A percentile compares a stretch with the other conserved stretches of the same genome.
Conservation (phyloP, 2,888 invertebrate genomes). For the Caenorhabditis zanzibari region DNA sequence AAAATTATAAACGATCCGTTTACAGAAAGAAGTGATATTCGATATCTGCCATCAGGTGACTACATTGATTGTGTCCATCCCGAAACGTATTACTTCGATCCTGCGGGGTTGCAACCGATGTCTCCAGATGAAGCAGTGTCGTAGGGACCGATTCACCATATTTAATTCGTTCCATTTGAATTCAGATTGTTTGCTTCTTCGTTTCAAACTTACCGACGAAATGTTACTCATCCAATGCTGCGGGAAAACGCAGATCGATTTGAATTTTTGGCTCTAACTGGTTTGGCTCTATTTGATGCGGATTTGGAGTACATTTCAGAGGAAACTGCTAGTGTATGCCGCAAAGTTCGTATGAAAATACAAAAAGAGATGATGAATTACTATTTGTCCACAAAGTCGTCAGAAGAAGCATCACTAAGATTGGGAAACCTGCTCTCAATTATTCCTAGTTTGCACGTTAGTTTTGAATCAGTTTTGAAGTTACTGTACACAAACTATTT, state of each 20-base stretch:
- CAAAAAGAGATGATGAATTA: slow-evolving; percentile 50
- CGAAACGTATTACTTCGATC: slow-evolving; percentile 57
- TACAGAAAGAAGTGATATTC: slow-evolving; percentile 51
- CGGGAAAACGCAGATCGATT: slow-evolving; percentile 45
- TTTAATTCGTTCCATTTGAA: background rate
- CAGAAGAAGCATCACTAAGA: slow-evolving; percentile 34
- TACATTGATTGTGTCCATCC: slow-evolving; percentile 49
- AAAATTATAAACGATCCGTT: background rate
- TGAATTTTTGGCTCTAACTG: slow-evolving; percentile 50
- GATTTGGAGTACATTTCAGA: slow-evolving; percentile 35
- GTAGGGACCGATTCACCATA: background rate
- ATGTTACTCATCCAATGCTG: slow-evolving; percentile 54
- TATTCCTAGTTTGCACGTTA: slow-evolving; percentile 51
- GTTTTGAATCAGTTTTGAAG: background rate
- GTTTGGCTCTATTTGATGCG: slow-evolving; percentile 46
- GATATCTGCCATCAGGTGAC: slow-evolving; percentile 51
- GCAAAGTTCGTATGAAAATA: slow-evolving; percentile 30
- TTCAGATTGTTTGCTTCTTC: slow-evolving; percentile 46
- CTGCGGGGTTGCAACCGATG: slow-evolving; percentile 46
- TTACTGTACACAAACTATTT: slow-evolving; percentile 9
- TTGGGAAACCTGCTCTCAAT: slow-evolving; percentile 45
- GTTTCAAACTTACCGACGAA: slow-evolving; percentile 41
- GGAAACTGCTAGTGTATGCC: slow-evolving; percentile 25
- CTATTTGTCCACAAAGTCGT: slow-evolving; percentile 11
- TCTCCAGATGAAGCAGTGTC: slow-evolving; percentile 44